Evolutionary conservation across 1,140 invertebrate genomes (phyloP).

Genomic region (Cyclina sinensis): DNA sequence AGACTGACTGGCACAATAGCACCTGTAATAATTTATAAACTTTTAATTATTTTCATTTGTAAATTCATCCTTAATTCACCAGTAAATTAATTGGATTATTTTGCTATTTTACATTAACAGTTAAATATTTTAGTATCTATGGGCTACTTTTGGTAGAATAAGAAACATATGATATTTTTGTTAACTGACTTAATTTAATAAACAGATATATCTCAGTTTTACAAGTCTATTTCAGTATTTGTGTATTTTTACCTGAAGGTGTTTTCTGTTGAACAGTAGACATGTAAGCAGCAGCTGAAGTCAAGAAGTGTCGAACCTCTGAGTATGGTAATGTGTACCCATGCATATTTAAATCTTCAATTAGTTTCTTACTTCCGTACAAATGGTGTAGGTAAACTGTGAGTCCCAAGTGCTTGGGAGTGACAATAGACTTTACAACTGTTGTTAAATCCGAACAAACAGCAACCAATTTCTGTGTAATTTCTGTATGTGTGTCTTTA

Average conservation of each 20-base stretch:
- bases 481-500: not conserved
- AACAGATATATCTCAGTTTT: not conserved
- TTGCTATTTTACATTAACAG: too few species aligned
- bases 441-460: not conserved
- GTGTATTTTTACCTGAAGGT: not conserved
- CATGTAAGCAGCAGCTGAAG: conserved; percentile 27
- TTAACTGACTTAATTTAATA: too few species aligned
- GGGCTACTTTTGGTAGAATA: too few species aligned
- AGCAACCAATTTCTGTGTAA: not conserved
- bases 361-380: too few species aligned
- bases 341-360: conserved; percentile 11
- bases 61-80: too few species aligned
- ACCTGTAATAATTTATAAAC: not conserved
- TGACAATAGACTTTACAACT: not conserved
- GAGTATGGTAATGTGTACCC: conserved; percentile 24
- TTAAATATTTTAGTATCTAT: too few species aligned
- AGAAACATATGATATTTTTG: too few species aligned
- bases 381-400: not conserved
- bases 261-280: not conserved
- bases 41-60: too few species aligned
- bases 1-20: not conserved
- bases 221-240: not conserved
- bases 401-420: conserved; percentile 33
- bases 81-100: too few species aligned
- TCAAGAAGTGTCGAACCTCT: conserved; percentile 34